phyloP scores from a whole-genome alignment of 2,113 vertebrate genomes.

The Neotoma lepida region DNA sequence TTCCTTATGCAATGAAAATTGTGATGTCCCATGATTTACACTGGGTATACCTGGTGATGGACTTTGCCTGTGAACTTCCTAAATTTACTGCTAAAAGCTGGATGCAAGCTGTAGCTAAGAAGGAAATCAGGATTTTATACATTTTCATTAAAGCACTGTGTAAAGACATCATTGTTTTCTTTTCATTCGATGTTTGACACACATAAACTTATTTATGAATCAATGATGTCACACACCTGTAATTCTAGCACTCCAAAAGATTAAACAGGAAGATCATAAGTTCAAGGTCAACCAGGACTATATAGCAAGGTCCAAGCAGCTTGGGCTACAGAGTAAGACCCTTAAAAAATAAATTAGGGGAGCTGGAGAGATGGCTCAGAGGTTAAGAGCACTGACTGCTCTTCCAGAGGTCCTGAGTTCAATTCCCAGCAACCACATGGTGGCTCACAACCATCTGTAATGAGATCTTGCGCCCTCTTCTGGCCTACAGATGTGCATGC shows the following conservation, averaged over 20 bases:
- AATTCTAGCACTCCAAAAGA: background rate
- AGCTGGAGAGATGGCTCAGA: no score
- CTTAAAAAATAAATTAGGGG: no score
- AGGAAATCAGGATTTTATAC: background rate
- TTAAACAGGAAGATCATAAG: background rate
- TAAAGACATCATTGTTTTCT: background rate
- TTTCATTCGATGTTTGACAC: background rate
- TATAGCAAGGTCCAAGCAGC: background rate
- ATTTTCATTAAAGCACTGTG: background rate
- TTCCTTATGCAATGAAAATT: background rate
- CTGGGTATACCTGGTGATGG: background rate
- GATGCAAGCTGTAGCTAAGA: background rate
- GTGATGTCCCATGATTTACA: background rate
- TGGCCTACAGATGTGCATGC: no score
- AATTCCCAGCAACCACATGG: no score
- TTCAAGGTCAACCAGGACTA: background rate
- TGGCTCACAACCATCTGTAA: no score
- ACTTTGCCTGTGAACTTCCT: background rate
- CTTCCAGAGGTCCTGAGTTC: no score
- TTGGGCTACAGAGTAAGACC: background rate
- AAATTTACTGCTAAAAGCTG: background rate
- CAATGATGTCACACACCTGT: no score
- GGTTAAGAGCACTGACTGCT: no score
- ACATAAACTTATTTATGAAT: background rate
- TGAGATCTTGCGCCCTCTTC: no score